Percentiles rank a stretch among this genome's conserved stretches.
Conservation (phyloP, 64 coral and sea anemone species). For the Anthopleura sola region DNA sequence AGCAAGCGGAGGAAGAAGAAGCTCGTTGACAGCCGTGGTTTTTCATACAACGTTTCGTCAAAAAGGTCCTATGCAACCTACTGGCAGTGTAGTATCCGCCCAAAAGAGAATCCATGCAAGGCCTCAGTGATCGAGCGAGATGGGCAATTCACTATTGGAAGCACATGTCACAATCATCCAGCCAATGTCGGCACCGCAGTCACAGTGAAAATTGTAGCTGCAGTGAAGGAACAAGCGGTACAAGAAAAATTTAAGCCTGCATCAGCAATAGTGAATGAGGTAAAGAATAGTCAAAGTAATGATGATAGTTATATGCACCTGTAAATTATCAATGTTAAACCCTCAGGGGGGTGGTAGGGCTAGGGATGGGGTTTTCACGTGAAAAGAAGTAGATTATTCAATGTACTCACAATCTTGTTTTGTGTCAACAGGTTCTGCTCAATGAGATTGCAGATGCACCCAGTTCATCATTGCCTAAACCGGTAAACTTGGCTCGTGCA, state of each 20-base stretch:
- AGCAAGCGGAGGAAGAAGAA: conserved; percentile 5
- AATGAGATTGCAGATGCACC: too few relatives aligned
- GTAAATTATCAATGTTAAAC: too few relatives aligned
- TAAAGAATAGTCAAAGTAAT: too few relatives aligned
- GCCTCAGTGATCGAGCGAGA: neutral
- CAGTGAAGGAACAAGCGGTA: neutral
- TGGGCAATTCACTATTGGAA: neutral
- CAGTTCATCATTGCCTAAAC: too few relatives aligned
- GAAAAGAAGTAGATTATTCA: too few relatives aligned
- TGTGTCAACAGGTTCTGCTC: too few relatives aligned
- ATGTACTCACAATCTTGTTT: too few relatives aligned
- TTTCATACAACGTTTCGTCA: neutral
- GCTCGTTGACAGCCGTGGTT: conserved; percentile 27
- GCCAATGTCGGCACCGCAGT: neutral
- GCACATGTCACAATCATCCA: neutral
- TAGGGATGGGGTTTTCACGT: too few relatives aligned
- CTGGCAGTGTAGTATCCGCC: conserved; percentile 13
- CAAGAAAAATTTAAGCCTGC: conserved; percentile 19
- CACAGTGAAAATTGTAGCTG: neutral
- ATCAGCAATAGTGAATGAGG: conserved; percentile 23
- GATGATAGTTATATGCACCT: too few relatives aligned
- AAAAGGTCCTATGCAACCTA: conserved; percentile 5
- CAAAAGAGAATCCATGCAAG: conserved; percentile 8
- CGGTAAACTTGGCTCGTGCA: too few relatives aligned
- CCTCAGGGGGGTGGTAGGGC: too few relatives aligned